Evolutionary conservation across 2,113 vertebrate genomes (phyloP), one percentile per base, ranked within the genome.

Genomic region (Colius striatus): DNA sequence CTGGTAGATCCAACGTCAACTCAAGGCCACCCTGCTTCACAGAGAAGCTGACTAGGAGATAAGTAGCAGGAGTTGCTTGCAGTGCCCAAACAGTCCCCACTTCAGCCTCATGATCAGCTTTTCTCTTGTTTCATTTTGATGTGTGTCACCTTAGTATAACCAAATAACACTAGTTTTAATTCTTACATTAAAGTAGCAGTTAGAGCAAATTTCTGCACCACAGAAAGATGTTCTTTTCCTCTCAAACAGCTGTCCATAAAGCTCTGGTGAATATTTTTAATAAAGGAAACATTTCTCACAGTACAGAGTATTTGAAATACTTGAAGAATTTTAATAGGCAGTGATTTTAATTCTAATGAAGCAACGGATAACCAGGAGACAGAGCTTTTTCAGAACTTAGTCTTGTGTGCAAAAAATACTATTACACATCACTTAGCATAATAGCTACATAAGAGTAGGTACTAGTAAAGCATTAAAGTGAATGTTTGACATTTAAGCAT

Each of bases 401-500:
- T 57, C 61, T 95, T 93, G 80, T 76, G 75, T 93, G 80, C 6
- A 89, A 84, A 88, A 96, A 34, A 32, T 74, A 45, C n/a, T 74
- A 47, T 86, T 90, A n/a, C 76, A 43, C 41, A 83, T 36, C 75
- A 79, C 74, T 92, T 95, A 91, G 50, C 71, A 34, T 94, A 94
- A 89, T 90, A 89, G 54, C 81, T 81, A 48, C 50, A 21, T 84
- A 89, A 92, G 94, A 93, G 84, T 82, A 81, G 66, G 60, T 68
- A 73, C 73, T 84, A 92, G 66, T 41, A 78, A 89, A 94, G n/a
- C 77, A 87, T 51, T 87, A 38, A 89, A 91, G 58, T 62, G 80
- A 84, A 84, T 91, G 84, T 79, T 89, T 91, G 87, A 95, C 74
- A 89, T 94, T 91, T 91, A 89, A 91, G 57, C 91, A 95, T 95